Conservation (phyloP, 2,797 vertebrate species). For the Etheostoma perlongum region DNA sequence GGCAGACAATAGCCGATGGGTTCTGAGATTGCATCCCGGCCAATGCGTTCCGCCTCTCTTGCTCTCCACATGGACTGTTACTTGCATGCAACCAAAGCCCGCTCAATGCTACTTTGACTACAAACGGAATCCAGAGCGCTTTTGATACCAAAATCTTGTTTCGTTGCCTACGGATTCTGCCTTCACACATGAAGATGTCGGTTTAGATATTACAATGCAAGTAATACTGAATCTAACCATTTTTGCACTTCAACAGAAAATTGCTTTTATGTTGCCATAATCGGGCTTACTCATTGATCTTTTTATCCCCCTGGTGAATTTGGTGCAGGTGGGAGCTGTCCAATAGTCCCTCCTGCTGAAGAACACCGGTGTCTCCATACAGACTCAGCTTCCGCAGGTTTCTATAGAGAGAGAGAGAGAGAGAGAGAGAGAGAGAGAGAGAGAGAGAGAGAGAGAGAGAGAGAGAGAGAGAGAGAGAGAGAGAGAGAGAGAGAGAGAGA, state of each 20-base stretch:
- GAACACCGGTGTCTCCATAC: constrained; percentile 94
- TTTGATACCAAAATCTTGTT: too few species aligned
- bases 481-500: neutral
- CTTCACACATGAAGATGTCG: too few species aligned
- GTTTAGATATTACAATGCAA: neutral
- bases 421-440: neutral
- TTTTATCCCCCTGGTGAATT: constrained; percentile 95
- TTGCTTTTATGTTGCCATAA: neutral
- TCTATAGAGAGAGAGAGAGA: constrained; percentile 76
- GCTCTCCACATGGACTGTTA: too few species aligned
- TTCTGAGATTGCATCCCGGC: too few species aligned
- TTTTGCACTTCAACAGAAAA: neutral
- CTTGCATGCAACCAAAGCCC: too few species aligned
- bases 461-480: constrained; percentile 29
- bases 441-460: constrained; percentile 32
- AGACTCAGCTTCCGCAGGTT: constrained; percentile 96
- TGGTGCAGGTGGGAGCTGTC: constrained; percentile 93
- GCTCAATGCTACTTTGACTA: too few species aligned
- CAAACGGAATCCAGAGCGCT: too few species aligned
- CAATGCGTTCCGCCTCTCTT: too few species aligned
- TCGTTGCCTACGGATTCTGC: too few species aligned
- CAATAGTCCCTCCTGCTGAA: constrained; percentile 93
- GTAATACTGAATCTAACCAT: neutral
- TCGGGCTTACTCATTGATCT: constrained; percentile 93
- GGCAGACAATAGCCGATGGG: too few species aligned